Conservation (phyloP, 2,888 invertebrate species). For the Agriopis marginaria region DNA sequence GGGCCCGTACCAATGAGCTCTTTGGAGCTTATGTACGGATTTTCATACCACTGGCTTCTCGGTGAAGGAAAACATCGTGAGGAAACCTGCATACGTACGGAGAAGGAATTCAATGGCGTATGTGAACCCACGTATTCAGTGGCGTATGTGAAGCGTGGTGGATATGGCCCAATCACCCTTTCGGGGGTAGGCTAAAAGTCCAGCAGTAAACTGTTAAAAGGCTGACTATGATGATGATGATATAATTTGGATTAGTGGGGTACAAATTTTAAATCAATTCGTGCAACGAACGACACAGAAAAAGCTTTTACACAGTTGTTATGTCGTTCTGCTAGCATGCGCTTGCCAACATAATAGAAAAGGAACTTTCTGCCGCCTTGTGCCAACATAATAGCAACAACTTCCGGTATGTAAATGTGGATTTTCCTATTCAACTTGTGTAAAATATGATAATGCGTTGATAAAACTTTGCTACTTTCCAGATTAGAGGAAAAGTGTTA, state of each 20-base stretch:
- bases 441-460: slow-evolving; percentile 46
- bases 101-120: too few relatives aligned
- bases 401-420: slow-evolving; percentile 44
- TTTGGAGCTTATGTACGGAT: too few relatives aligned
- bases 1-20: too few relatives aligned
- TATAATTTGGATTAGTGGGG: not conserved
- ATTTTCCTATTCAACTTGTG: slow-evolving; percentile 42
- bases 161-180: too few relatives aligned
- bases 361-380: slow-evolving; percentile 24
- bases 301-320: not conserved
- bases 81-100: too few relatives aligned
- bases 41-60: too few relatives aligned
- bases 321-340: slow-evolving; percentile 5
- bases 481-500: slow-evolving; percentile 31
- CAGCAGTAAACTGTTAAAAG: too few relatives aligned
- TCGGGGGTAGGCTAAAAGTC: too few relatives aligned
- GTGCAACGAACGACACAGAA: not conserved
- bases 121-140: too few relatives aligned
- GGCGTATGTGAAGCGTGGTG: too few relatives aligned
- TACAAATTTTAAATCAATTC: not conserved
- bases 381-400: slow-evolving; percentile 33
- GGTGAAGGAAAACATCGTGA: too few relatives aligned
- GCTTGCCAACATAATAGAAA: slow-evolving; percentile 24
- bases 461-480: slow-evolving; percentile 36
- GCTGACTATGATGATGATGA: too few relatives aligned